phyloP scores from a whole-genome alignment of 1,140 invertebrate species.

The fruit fly (Drosophila melanogaster) region Release_6_plus_ISO1_MT NT_033777.3:21248501-21249000 shows the following conservation, averaged over 20 bases:
- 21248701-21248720: slow-evolving; percentile 38
- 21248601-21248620: slow-evolving; percentile 49
- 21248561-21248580: slow-evolving; percentile 75
- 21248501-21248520: slow-evolving; percentile 16
- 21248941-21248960: slow-evolving; percentile 49
- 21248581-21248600: slow-evolving; percentile 78
- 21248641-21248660: slow-evolving; percentile 67
- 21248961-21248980: slow-evolving; percentile 77
- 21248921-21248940: slow-evolving; percentile 11
- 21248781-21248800: slow-evolving; percentile 61
- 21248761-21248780: slow-evolving; percentile 75
- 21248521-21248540: slow-evolving; percentile 24
- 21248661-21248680: slow-evolving; percentile 46
- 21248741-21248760: slow-evolving; percentile 63
- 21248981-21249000: slow-evolving; percentile 74
- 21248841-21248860: slow-evolving; percentile 22
- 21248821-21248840: slow-evolving; percentile 58
- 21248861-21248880: slow-evolving; percentile 1
- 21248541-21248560: slow-evolving; percentile 38
- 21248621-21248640: slow-evolving; percentile 52
- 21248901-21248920: slow-evolving; percentile 17
- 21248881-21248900: slow-evolving; percentile 26
- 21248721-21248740: slow-evolving; percentile 79
- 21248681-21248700: neutral
- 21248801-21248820: slow-evolving; percentile 69